Conservation (phyloP, 2,113 vertebrate genomes). For the Nyctereutes procyonoides region DNA sequence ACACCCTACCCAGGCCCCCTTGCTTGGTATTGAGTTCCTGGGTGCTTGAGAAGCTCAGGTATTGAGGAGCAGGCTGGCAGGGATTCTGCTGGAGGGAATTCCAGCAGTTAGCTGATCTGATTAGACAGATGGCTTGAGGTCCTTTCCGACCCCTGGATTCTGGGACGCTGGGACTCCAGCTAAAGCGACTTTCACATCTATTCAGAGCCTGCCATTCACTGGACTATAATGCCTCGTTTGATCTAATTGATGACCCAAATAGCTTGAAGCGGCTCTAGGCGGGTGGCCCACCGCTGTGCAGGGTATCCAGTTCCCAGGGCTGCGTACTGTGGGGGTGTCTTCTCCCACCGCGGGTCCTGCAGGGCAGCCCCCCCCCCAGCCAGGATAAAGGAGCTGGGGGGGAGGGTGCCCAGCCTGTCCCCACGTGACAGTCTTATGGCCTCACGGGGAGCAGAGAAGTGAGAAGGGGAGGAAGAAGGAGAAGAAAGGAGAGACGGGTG, state of each 20-base stretch:
- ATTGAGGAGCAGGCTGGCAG: rapidly evolving
- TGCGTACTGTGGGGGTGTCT: neutral
- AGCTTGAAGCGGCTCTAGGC: constrained; percentile 6
- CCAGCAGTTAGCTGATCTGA: neutral
- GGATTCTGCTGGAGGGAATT: no score
- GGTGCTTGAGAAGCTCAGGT: neutral
- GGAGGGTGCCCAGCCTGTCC: neutral
- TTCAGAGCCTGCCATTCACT: constrained; percentile 49
- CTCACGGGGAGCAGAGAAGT: neutral
- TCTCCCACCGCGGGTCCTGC: rapidly evolving
- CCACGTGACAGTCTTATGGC: neutral
- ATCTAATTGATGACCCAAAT: constrained; percentile 55
- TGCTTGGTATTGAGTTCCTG: rapidly evolving
- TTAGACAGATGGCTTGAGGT: neutral
- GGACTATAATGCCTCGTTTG: constrained; percentile 57
- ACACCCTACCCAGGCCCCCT: rapidly evolving
- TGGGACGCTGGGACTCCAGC: neutral
- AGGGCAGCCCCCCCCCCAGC: neutral
- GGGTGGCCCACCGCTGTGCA: constrained; percentile 26
- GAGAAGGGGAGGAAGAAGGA: neutral
- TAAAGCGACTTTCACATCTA: neutral
- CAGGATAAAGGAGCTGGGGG: neutral
- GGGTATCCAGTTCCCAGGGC: constrained; percentile 8
- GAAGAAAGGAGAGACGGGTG: neutral
- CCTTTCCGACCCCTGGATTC: neutral